Base-by-base conservation (phyloP, 2,888 invertebrate genomes). In the Melitaea athalia region DNA sequence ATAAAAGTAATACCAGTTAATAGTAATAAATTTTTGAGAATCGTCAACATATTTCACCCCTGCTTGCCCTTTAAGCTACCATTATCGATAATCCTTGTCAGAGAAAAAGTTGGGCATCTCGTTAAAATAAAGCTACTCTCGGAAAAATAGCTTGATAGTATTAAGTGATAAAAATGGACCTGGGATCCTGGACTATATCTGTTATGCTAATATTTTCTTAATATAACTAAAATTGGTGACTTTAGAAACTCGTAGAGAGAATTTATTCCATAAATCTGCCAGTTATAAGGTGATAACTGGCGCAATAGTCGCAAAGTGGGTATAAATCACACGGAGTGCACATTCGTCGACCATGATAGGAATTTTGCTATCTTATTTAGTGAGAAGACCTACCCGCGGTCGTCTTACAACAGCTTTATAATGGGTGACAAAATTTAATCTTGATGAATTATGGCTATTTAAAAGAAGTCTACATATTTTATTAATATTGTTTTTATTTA, bases 301-400 rank as follows among this genome's bases (percentile, higher is more conserved):
- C 76, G 76, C 77, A 76, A 80, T 80, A 79, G 76, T 71, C 72
- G 67, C 65, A 74, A 68, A 75, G 71, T 65, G 68, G 76, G 76
- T 79, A 81, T 84, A 84, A 81, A 79, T 84, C 82, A 82, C 77
- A 71, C 71, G 76, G 79, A 81, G 83, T 83, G 82, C 79, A 76
- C 80, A 77, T 75, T 76, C 75, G 73, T 77, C 71, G 72, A 66
- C 63, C 71, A 72, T 70, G 75, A 72, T 74, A 72, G 64, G 66
- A 73, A 63, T 65, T 64, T 52, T 69, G 60, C 69, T 67, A 69
- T 72, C 66, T 71, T 70, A 72, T 63, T 67, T 70, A 69, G 69
- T 69, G 74, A 67, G 71, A 70, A 69, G 72, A 65, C 63, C 70
- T 60, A 70, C 64, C 65, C 62, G 65, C 67, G 45, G 33, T 61